phyloP scores from a whole-genome alignment of 2,113 vertebrate genomes.

The Protobothrops mucrosquamatus region DNA sequence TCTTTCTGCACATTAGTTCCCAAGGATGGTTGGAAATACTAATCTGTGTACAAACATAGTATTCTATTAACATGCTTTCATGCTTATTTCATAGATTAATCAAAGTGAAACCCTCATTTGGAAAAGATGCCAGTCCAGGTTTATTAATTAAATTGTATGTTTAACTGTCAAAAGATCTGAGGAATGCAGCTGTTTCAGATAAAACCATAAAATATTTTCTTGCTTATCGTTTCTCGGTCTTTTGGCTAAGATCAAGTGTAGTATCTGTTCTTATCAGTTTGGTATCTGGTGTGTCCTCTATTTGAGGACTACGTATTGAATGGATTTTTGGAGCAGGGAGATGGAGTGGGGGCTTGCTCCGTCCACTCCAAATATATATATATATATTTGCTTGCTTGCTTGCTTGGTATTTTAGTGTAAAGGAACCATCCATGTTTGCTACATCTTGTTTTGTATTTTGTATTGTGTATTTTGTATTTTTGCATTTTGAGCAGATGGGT shows the following conservation, averaged over 20 bases:
- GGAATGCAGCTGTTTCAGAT: background rate
- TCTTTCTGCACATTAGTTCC: background rate
- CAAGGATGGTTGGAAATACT: background rate
- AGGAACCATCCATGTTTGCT: background rate
- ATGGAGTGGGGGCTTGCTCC: too few relatives aligned
- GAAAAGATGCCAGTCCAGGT: background rate
- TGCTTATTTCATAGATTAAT: background rate
- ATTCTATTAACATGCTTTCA: background rate
- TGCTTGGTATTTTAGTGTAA: background rate
- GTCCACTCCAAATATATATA: too few relatives aligned
- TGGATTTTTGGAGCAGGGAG: too few relatives aligned
- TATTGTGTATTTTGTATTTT: background rate
- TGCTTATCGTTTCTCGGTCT: too few relatives aligned
- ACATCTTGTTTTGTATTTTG: background rate
- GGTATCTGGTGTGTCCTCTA: too few relatives aligned
- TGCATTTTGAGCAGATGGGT: background rate
- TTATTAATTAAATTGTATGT: background rate
- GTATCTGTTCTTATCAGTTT: too few relatives aligned
- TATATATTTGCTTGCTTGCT: background rate
- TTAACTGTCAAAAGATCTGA: background rate
- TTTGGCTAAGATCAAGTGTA: too few relatives aligned
- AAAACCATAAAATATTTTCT: background rate
- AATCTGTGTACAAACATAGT: background rate
- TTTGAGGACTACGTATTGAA: too few relatives aligned
- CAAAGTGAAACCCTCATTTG: background rate